phyloP scores from a whole-genome alignment of 1,140 invertebrate species.

The Diplogasteroides magnus region DNA sequence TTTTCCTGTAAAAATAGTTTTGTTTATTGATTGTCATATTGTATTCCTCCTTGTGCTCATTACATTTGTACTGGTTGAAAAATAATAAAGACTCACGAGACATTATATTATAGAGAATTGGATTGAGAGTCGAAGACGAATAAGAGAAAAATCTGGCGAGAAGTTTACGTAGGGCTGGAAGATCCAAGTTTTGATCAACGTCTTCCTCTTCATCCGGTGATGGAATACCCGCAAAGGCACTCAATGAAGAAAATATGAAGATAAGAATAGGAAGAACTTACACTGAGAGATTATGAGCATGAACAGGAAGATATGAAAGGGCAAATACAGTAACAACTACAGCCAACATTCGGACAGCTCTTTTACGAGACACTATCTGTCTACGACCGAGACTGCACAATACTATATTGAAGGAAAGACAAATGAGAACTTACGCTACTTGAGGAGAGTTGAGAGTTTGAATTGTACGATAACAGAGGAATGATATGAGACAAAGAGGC shows the following conservation, averaged over 20 bases:
- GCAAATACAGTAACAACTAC: slow-evolving; percentile 48
- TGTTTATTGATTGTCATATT: background rate
- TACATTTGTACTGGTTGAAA: too few species aligned
- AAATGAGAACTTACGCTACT: slow-evolving; percentile 4
- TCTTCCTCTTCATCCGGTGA: slow-evolving; percentile 9
- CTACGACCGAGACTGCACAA: slow-evolving; percentile 41
- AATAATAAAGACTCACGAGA: slow-evolving; percentile 13
- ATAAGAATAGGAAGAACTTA: slow-evolving; percentile 26
- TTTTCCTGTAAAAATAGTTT: slow-evolving; percentile 13
- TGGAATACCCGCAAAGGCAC: slow-evolving; percentile 16
- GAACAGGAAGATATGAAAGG: slow-evolving; percentile 47
- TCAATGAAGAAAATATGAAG: background rate
- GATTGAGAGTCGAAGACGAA: slow-evolving; percentile 21
- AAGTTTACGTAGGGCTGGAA: slow-evolving; percentile 19
- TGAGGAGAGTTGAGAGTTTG: slow-evolving; percentile 29
- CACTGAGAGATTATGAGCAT: slow-evolving; percentile 47
- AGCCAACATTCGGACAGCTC: slow-evolving; percentile 45
- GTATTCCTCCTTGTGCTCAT: background rate
- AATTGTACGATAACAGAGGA: slow-evolving; percentile 47
- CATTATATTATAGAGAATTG: slow-evolving; percentile 26
- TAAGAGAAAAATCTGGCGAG: slow-evolving; percentile 24
- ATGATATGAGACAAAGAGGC: slow-evolving; percentile 41
- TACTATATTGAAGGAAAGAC: slow-evolving; percentile 27
- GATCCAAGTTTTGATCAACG: slow-evolving; percentile 13
- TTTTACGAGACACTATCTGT: slow-evolving; percentile 42